These are phyloP conservation scores for Pempheris klunzingeri DNA, from an alignment of 2,797 vertebrate genomes.

Conservation along the genomic window DNA sequence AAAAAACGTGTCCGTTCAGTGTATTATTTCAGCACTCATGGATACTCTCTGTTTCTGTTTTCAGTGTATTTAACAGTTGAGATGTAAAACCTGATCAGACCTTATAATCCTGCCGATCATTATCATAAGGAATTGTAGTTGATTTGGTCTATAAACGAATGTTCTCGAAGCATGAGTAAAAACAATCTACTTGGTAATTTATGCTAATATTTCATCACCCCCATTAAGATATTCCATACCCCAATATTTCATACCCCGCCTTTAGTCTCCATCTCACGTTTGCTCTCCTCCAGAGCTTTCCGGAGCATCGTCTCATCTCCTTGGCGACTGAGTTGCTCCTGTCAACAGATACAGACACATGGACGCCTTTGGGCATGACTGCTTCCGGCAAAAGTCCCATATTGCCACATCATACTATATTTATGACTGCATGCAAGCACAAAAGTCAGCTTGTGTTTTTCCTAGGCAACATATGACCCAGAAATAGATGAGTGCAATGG, in stretches of 20 bases:
- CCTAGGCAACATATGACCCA: conserved; percentile 27
- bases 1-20: conserved; percentile 31
- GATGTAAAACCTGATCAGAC: not conserved
- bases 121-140: not conserved
- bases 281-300: conserved; percentile 88
- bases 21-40: not conserved
- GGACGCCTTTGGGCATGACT: conserved; percentile 50
- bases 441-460: conserved; percentile 33
- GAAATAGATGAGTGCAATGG: conserved; percentile 27
- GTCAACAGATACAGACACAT: conserved; percentile 73
- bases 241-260: conserved; percentile 83
- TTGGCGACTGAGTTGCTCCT: conserved; percentile 86
- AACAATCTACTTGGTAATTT: not conserved
- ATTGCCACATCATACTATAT: conserved; percentile 58
- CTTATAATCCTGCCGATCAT: not conserved
- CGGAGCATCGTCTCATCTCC: conserved; percentile 85
- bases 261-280: conserved; percentile 83
- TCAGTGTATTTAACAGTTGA: not conserved
- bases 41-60: not conserved
- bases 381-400: conserved; percentile 62
- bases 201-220: conserved; percentile 35
- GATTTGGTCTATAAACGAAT: not conserved
- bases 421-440: conserved; percentile 46
- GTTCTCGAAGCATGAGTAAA: conserved; percentile 6
- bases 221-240: conserved; percentile 58